Base-by-base conservation (phyloP, 1,140 invertebrate genomes). In the Rhopalosiphum maidis region DNA sequence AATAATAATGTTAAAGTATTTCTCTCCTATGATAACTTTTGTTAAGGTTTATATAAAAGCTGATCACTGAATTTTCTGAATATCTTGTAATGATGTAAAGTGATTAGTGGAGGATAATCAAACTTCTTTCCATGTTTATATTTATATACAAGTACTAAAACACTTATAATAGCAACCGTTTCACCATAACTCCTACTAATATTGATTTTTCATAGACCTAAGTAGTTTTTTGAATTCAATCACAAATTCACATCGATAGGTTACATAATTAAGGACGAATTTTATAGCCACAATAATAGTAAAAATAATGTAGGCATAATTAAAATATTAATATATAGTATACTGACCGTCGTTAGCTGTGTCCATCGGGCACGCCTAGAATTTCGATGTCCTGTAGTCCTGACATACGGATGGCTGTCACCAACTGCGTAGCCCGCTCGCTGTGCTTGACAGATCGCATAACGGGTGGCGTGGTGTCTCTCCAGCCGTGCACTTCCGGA, bases 401-500 rank as follows among this genome's bases (percentile, higher is more conserved):
- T 4, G 91, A 86, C 68, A 41, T 93, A 9, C 82, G 91, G 37
- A 93, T 85, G 51, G 91, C 82, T 18, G 48, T 85, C 82, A 93
- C 48, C 15, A 93, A 37, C 51, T 85, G 91, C 25, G 91, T 86
- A 35, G 91, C 91, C 25, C 91, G 91, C 11, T 83, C 91, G 91
- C 35, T 68, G 82, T 93, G 91, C 48, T 55, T 93, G 91, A 93
- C 88, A 88, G 87, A 90, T n/a, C 93, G 87, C 93, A 93, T 43
- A n/a, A 83, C 60, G 25, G 87, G 91, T 22, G 94, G 94, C 90
- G 94, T 94, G 77, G 94, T 90, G 37, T 94, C 94, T 41, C 94
- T 93, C 94, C 94, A 94, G 46, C 94, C 94, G 93, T 94, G 94
- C n/a, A 94, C 60, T 77, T 94, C 93, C 8, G 94, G 94, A 85